Base-by-base conservation (phyloP, 2,888 invertebrate genomes). In the Euzetes globulus region DNA sequence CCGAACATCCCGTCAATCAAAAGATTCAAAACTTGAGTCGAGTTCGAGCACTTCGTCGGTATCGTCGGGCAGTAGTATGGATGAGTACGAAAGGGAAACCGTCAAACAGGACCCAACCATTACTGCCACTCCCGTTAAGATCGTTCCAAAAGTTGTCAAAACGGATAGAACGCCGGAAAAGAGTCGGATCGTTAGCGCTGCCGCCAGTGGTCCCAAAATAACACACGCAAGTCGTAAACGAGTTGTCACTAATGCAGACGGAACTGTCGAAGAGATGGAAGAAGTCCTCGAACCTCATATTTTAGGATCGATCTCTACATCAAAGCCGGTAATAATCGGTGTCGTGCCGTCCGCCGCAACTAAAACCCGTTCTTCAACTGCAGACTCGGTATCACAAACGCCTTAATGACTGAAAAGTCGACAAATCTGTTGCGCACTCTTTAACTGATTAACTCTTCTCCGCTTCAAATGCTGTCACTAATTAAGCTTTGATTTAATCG, bases 21-120 rank as follows among this genome's bases (percentile, higher is more conserved):
- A 72, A 65, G 63, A 76, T 13, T 71, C 75, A 13, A 71, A 70
- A 72, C 72, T 77, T n/a, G 77, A 77, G 9, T 76, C 76, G 6
- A 72, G 70, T 52, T 76, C 76, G 11, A 77, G 77, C 60, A 75
- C 73, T 45, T 25, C 29, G 5, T 70, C 74, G 15, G 19, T 60
- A 15, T 76, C 77, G 22, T 78, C 77, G 13, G 76, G 75, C 27
- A 75, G 72, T 17, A 76, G 76, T 74, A 52, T 77, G 65, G 77
- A 77, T 47, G 78, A 77, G 50, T 78, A 78, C 75, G 76, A 71
- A n/a, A 58, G 70, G n/a, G 77, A 77, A 29, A 37, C 71, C 19
- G 45, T 72, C n/a, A 72, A 72, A 72, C 55, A 52, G 25, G 74
- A 74, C 58, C 71, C 50, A 27, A 68, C 52, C 27, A 70, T 29